A percentile compares a stretch with the other conserved stretches of the same genome.
Evolutionary conservation across 2,113 vertebrate species (phyloP).

Genomic region (Accipiter cooperii): DNA sequence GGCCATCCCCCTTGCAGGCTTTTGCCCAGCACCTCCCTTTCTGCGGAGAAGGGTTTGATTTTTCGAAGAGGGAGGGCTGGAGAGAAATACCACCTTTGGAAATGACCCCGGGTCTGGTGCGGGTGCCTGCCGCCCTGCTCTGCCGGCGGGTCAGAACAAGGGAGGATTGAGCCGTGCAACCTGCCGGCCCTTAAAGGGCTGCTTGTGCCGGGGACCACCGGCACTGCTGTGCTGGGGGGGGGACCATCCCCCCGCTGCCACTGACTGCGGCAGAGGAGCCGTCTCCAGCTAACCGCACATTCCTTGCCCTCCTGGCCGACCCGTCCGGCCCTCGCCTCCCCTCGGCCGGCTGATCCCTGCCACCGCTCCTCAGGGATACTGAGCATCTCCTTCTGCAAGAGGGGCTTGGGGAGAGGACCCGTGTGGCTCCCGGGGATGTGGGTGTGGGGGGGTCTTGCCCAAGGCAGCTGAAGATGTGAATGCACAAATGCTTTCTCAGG

Average conservation of each 20-base stretch:
- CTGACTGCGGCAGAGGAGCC: not conserved
- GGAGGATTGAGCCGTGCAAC: not conserved
- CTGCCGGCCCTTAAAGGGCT: not conserved
- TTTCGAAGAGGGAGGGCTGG: not conserved
- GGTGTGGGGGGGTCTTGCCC: not conserved
- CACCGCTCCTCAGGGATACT: fast-evolving
- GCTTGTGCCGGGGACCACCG: not conserved
- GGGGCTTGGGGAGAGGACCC: no score
- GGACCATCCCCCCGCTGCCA: not conserved
- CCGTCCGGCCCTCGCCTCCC: not conserved
- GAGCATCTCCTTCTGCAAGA: not conserved
- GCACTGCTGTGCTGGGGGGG: not conserved
- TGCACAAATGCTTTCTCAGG: not conserved
- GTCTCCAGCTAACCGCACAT: not conserved
- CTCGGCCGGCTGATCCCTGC: not conserved
- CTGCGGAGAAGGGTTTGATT: not conserved
- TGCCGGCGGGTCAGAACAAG: not conserved
- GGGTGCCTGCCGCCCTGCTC: not conserved
- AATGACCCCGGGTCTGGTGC: fast-evolving
- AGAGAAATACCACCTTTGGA: not conserved
- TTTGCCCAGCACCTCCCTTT: not conserved
- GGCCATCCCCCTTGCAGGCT: fast-evolving
- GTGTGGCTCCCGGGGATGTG: not conserved
- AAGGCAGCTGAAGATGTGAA: not conserved
- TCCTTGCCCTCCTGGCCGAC: not conserved